Evolutionary conservation across 2,797 vertebrate species (phyloP).

Genomic region (Bradypodion ventrale): DNA sequence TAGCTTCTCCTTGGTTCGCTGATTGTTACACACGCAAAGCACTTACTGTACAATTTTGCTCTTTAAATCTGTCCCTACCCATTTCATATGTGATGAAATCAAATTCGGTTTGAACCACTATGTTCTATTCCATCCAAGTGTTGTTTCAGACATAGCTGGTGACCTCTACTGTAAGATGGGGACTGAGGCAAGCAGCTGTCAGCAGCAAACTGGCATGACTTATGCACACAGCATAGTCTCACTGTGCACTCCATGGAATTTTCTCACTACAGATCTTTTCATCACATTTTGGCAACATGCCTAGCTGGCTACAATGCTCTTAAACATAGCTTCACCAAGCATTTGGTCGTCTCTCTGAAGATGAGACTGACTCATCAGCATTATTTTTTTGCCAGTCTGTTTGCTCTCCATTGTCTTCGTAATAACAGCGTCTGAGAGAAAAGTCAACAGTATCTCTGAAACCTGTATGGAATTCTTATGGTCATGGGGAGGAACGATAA

Average conservation of each 20-base stretch:
- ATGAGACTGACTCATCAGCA: not conserved
- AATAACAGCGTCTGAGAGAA: slow-evolving; percentile 17
- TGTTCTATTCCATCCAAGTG: not conserved
- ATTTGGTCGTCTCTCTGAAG: slow-evolving; percentile 17
- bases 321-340: not conserved
- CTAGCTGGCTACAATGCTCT: slow-evolving; percentile 10
- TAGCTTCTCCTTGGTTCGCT: not conserved
- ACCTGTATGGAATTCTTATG: not conserved
- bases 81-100: not conserved
- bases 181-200: not conserved
- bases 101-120: not conserved
- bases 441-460: slow-evolving; percentile 11
- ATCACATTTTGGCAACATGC: not conserved
- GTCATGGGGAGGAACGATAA: no score
- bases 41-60: not conserved
- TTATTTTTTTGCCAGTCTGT: slow-evolving; percentile 28
- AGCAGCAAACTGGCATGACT: not conserved
- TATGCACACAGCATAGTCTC: not conserved
- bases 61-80: not conserved
- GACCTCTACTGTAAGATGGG: not conserved
- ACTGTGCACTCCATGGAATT: not conserved
- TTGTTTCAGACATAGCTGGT: not conserved
- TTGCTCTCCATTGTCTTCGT: not conserved
- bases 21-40: no score
- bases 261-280: not conserved